Conservation (phyloP, 2,888 invertebrate genomes). For the Uropetala carovei region DNA sequence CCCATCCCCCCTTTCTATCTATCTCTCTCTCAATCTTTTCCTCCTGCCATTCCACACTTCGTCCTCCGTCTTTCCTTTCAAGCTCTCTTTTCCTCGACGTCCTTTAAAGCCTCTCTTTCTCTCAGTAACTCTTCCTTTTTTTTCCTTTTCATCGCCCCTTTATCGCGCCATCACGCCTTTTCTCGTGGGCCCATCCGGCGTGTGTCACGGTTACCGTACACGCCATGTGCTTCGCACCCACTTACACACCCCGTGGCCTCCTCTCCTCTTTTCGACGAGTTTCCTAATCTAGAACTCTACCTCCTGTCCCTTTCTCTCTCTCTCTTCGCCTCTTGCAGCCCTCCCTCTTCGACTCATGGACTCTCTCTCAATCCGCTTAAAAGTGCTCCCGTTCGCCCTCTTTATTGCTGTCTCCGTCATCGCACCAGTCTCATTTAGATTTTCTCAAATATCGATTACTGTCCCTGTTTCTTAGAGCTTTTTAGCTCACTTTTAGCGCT, state of each 20-base stretch:
- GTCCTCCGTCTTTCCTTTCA: neutral
- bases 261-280: neutral
- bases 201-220: neutral
- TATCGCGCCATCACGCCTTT: neutral
- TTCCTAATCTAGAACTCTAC: no score
- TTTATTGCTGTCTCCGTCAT: neutral
- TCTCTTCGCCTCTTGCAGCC: neutral
- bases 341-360: neutral
- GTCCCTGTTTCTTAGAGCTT: neutral
- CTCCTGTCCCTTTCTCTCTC: neutral
- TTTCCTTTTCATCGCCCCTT: neutral
- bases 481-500: no score
- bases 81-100: neutral
- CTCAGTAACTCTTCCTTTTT: conserved; percentile 4
- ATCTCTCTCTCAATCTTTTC: neutral
- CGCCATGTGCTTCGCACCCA: neutral
- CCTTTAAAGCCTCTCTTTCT: neutral
- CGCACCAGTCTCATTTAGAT: neutral
- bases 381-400: neutral
- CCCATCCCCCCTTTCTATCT: no score
- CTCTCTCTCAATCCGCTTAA: neutral
- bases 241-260: neutral
- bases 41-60: neutral
- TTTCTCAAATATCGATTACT: neutral
- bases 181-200: neutral